A percentile compares a stretch with the other conserved stretches of the same genome.
These are phyloP conservation scores for Acipenser transmontanus DNA, from an alignment of 2,797 vertebrate species.

Conservation along the genomic window DNA sequence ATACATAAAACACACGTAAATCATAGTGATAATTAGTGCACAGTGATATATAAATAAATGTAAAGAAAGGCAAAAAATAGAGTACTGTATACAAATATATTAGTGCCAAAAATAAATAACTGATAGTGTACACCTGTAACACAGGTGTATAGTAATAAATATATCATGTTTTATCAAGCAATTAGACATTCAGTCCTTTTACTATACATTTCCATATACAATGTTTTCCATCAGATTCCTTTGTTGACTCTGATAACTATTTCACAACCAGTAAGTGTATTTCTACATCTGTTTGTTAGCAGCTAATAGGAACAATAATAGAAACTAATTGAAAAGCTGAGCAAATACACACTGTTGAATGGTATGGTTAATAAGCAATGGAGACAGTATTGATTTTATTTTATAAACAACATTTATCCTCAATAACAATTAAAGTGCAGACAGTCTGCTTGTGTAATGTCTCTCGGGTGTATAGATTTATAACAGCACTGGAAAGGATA, in stretches of 20 bases:
- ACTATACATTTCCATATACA: constrained; percentile 50
- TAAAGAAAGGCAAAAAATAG: too few relatives aligned
- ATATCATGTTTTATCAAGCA: constrained; percentile 52
- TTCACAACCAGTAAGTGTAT: constrained; percentile 56
- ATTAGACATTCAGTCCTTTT: constrained; percentile 53
- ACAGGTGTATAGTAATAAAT: constrained; percentile 60
- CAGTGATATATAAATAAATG: too few relatives aligned
- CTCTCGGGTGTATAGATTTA: constrained; percentile 38
- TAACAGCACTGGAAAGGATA: constrained; percentile 43
- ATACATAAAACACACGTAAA: too few relatives aligned
- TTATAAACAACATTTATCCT: constrained; percentile 60
- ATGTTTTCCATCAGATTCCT: constrained; percentile 51
- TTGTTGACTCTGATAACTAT: constrained; percentile 61
- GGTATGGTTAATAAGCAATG: constrained; percentile 59
- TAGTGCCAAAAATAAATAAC: too few relatives aligned
- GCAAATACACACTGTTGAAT: constrained; percentile 52
- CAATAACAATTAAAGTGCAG: constrained; percentile 51
- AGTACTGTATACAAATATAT: too few relatives aligned
- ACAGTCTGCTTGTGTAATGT: constrained; percentile 52
- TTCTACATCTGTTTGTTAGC: constrained; percentile 54
- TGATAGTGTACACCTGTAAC: constrained; percentile 8
- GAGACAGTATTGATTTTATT: constrained; percentile 62
- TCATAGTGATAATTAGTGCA: too few relatives aligned
- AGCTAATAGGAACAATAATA: constrained; percentile 56
- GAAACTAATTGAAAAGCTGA: constrained; percentile 61